phyloP scores from a whole-genome alignment of 1,140 invertebrate species.

The Brachystomella parvula region DNA sequence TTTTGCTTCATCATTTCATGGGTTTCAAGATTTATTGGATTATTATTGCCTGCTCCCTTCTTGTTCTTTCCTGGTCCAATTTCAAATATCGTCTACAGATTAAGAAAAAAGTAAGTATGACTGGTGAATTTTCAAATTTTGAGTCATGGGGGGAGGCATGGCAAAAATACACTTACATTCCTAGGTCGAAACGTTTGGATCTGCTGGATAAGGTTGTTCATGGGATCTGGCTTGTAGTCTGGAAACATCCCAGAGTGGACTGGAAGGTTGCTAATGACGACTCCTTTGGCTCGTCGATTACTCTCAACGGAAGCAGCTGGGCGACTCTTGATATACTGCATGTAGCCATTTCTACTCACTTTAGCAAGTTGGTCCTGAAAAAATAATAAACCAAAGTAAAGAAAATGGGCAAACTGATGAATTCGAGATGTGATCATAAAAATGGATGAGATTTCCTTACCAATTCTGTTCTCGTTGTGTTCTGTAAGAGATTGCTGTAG shows the following conservation, averaged over 20 bases:
- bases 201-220: constrained; percentile 43
- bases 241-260: constrained; percentile 52
- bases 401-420: no score
- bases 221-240: constrained; percentile 23
- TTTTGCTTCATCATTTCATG: constrained; percentile 65
- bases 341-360: constrained; percentile 79
- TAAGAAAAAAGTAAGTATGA: constrained; percentile 2
- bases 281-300: constrained; percentile 69
- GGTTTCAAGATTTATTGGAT: constrained; percentile 44
- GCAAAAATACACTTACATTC: constrained; percentile 68
- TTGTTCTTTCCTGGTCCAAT: constrained; percentile 66
- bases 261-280: constrained; percentile 48
- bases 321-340: constrained; percentile 78
- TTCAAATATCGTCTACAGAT: constrained; percentile 83
- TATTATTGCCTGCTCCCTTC: constrained; percentile 54
- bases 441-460: constrained; percentile 47
- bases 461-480: constrained; percentile 55
- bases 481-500: constrained; percentile 65
- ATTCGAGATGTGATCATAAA: background rate
- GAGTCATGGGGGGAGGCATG: no score
- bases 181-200: constrained; percentile 77
- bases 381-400: constrained; percentile 16
- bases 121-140: constrained; percentile 9
- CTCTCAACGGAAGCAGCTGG: constrained; percentile 80
- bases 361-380: constrained; percentile 60